Conservation (phyloP, 2,888 invertebrate species). For the Chaitophorus viminalis region DNA sequence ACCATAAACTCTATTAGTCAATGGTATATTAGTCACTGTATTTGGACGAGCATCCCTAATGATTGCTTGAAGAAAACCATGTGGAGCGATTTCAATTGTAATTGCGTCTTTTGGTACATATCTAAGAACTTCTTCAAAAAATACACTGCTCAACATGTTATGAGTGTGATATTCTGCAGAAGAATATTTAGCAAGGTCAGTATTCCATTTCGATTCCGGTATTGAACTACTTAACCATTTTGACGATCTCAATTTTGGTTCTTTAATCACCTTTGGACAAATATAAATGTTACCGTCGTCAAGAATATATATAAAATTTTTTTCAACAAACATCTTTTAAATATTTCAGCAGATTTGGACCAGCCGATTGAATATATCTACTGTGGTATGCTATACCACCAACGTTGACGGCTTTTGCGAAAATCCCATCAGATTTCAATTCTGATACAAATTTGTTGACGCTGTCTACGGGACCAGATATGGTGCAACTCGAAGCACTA, state of each 20-base stretch:
- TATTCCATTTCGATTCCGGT: slow-evolving; percentile 72
- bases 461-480: slow-evolving; percentile 78
- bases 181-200: slow-evolving; percentile 71
- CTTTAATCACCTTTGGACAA: slow-evolving; percentile 68
- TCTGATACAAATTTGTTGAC: slow-evolving; percentile 76
- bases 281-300: neutral
- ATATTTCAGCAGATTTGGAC: slow-evolving; percentile 75
- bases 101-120: slow-evolving; percentile 72
- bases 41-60: slow-evolving; percentile 71
- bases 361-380: slow-evolving; percentile 79
- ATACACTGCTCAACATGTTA: slow-evolving; percentile 70
- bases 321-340: slow-evolving; percentile 70
- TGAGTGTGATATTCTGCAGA: slow-evolving; percentile 78
- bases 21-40: slow-evolving; percentile 70
- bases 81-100: slow-evolving; percentile 74
- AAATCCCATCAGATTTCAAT: slow-evolving; percentile 76
- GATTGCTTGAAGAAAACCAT: slow-evolving; percentile 73
- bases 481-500: slow-evolving; percentile 79
- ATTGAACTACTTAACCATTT: slow-evolving; percentile 77
- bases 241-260: slow-evolving; percentile 70
- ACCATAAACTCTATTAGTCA: slow-evolving; percentile 66
- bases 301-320: neutral
- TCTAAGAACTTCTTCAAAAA: slow-evolving; percentile 72
- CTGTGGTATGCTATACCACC: slow-evolving; percentile 92
- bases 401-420: slow-evolving; percentile 85